A percentile compares a stretch with the other conserved stretches of the same genome.
phyloP scores from a whole-genome alignment of 2,797 vertebrate species.

The Coilia nasus region DNA sequence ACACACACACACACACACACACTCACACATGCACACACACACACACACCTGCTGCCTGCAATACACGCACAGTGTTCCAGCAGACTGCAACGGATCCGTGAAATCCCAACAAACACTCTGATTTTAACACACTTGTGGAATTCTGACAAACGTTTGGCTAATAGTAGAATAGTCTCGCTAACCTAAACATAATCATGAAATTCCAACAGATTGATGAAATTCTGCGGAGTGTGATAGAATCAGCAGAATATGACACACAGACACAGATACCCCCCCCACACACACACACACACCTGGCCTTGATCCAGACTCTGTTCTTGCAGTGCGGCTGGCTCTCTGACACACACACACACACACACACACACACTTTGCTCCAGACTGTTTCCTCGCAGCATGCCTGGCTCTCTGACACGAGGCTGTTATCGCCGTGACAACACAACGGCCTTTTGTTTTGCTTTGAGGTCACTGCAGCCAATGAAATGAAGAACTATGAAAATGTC shows the following conservation, averaged over 20 bases:
- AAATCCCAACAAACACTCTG: neutral
- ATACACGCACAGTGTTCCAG: neutral
- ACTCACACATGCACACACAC: neutral
- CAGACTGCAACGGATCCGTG: neutral
- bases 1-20: constrained; percentile 13
- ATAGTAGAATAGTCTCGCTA: neutral
- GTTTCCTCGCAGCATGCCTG: neutral
- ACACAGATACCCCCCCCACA: neutral
- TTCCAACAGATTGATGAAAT: neutral
- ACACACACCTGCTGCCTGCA: neutral
- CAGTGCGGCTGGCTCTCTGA: neutral
- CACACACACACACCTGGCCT: neutral
- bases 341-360: neutral
- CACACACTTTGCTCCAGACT: neutral
- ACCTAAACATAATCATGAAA: neutral
- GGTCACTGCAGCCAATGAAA: neutral
- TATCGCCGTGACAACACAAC: neutral
- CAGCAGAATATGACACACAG: neutral
- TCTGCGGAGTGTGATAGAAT: neutral
- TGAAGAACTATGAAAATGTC: constrained; percentile 1
- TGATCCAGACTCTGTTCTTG: neutral
- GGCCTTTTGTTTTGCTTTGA: neutral
- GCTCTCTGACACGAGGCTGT: neutral
- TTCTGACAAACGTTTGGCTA: neutral
- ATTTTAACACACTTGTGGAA: neutral